Conservation (phyloP, 2,797 vertebrate genomes). For the Scarus forsteni region DNA sequence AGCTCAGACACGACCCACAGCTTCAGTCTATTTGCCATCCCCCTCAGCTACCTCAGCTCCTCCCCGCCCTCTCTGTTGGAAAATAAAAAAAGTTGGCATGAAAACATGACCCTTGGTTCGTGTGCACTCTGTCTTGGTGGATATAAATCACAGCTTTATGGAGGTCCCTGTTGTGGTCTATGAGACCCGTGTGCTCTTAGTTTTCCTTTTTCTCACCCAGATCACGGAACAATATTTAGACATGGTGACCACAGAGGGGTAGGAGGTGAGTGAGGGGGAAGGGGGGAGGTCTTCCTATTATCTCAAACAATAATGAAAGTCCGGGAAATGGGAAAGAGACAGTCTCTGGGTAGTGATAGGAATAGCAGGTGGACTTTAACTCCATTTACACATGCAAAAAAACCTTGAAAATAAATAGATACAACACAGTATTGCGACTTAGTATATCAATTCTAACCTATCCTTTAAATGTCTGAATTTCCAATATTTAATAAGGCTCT, state of each 20-base stretch:
- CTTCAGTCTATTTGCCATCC: slow-evolving; percentile 80
- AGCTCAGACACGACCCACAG: slow-evolving; percentile 68
- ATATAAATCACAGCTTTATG: slow-evolving; percentile 85
- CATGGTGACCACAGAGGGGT: slow-evolving; percentile 50
- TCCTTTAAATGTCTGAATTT: no score
- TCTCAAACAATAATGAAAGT: slow-evolving; percentile 67
- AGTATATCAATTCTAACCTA: no score
- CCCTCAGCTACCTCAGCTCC: slow-evolving; percentile 44
- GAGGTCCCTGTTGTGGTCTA: slow-evolving; percentile 73
- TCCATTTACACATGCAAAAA: no score
- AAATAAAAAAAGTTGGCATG: slow-evolving; percentile 64
- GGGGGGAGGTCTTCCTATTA: slow-evolving; percentile 82
- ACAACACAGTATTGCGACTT: no score
- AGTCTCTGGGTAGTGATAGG: slow-evolving; percentile 6
- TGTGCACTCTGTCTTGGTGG: slow-evolving; percentile 71
- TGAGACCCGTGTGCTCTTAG: slow-evolving; percentile 63
- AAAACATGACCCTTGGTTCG: slow-evolving; percentile 70
- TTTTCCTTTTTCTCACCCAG: slow-evolving; percentile 76
- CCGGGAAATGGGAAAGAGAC: slow-evolving; percentile 18
- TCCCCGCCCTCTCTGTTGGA: slow-evolving; percentile 63
- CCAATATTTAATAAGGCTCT: no score
- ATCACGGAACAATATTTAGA: slow-evolving; percentile 87
- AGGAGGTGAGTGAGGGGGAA: slow-evolving; percentile 20
- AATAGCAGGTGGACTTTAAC: slow-evolving; percentile 19
- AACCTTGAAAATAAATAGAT: no score